A percentile compares a stretch with the other conserved stretches of the same genome.
These are phyloP conservation scores for Thumatha senex DNA, from an alignment of 2,888 invertebrate species.

Conservation along the genomic window DNA sequence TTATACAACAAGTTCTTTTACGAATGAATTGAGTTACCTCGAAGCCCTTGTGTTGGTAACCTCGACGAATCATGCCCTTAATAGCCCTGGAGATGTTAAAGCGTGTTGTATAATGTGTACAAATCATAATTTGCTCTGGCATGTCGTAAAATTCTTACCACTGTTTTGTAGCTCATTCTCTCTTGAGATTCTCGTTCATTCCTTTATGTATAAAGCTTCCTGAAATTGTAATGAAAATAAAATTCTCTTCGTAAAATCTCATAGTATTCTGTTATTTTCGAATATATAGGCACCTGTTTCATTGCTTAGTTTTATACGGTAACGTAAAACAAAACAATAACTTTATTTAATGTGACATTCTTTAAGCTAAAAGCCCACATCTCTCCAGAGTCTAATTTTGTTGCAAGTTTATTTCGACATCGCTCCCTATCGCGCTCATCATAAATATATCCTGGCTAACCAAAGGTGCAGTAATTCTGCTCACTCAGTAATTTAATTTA, in stretches of 20 bases:
- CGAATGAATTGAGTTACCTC: slow-evolving; percentile 20
- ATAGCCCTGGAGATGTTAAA: slow-evolving; percentile 17
- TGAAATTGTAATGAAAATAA: slow-evolving; percentile 20
- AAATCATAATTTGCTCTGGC: slow-evolving; percentile 4
- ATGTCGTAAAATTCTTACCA: slow-evolving; percentile 5
- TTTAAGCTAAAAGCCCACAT: not conserved
- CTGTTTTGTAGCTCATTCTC: slow-evolving; percentile 13
- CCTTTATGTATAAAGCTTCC: slow-evolving; percentile 23
- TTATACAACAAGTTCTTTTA: slow-evolving; percentile 23
- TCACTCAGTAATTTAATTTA: slow-evolving; percentile 12
- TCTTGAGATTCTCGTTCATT: slow-evolving; percentile 16
- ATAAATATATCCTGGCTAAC: slow-evolving; percentile 2
- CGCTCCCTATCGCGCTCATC: slow-evolving; percentile 3
- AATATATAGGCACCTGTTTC: slow-evolving; percentile 1
- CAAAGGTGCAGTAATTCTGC: slow-evolving; percentile 13
- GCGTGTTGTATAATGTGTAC: not conserved
- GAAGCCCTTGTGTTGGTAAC: slow-evolving; percentile 28
- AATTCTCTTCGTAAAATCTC: slow-evolving; percentile 11
- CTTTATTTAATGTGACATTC: slow-evolving; percentile 3
- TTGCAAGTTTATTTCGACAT: slow-evolving; percentile 11
- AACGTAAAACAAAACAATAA: slow-evolving; percentile 5
- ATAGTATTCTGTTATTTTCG: slow-evolving; percentile 4
- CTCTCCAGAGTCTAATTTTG: slow-evolving; percentile 5
- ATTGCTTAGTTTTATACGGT: not conserved
- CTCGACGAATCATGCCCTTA: slow-evolving; percentile 21